Conservation (phyloP, 2,113 vertebrate genomes). For the Tichodroma muraria region DNA sequence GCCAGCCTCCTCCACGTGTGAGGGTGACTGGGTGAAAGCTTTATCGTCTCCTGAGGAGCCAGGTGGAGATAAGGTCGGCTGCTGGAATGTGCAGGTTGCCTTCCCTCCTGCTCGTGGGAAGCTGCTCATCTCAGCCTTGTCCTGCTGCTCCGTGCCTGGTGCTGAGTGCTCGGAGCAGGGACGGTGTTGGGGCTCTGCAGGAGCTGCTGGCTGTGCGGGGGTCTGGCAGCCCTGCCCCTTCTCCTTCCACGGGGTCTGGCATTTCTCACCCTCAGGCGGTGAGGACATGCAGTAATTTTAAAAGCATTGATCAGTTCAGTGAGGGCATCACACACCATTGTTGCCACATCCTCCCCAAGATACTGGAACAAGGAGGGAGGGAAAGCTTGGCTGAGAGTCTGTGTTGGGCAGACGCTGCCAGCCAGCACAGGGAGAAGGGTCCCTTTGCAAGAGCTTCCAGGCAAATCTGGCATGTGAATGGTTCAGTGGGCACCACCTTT, state of each 20-base stretch:
- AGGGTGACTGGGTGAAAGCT: background rate
- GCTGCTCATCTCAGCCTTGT: background rate
- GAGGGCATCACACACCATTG: fast-evolving
- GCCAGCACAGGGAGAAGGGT: fast-evolving
- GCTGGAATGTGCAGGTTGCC: background rate
- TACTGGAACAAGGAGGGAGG: background rate
- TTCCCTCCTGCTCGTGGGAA: background rate
- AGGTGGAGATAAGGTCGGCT: background rate
- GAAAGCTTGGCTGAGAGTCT: background rate
- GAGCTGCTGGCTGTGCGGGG: background rate
- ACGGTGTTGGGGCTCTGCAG: background rate
- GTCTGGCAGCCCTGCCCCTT: background rate
- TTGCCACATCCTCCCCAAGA: background rate
- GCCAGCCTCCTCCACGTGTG: fast-evolving
- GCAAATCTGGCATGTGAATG: background rate
- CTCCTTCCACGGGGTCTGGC: background rate
- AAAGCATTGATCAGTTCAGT: background rate
- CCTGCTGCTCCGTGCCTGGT: background rate
- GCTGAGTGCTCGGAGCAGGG: background rate
- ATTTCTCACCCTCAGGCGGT: background rate
- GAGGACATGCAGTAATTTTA: background rate
- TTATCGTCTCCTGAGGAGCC: background rate
- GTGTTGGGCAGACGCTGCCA: background rate
- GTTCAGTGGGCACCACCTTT: background rate
- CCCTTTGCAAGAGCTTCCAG: background rate